Base-by-base conservation (phyloP, 2,888 invertebrate species). In the Phorcus lineatus region DNA sequence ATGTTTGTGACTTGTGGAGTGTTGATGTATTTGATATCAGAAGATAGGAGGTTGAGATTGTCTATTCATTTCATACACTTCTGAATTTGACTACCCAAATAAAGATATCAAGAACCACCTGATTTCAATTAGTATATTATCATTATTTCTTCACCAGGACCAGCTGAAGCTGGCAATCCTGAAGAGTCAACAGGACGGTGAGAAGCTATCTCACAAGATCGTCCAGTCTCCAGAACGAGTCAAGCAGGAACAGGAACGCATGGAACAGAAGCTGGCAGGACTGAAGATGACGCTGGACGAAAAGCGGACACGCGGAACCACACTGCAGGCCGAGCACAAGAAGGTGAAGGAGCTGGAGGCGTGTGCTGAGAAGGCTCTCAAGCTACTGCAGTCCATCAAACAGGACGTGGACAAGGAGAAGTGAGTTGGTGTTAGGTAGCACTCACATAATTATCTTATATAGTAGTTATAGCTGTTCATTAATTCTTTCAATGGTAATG, bases 201-300 rank as follows among this genome's bases (percentile, higher is more conserved):
- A 90, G n/a, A 87, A 85, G 55, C 70, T 91, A 19, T 87, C 89
- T 2, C 82, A 80, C 77, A 89, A 90, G 78, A 91, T 91, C 74
- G 90, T 91, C 0, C 90, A 90, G 80, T 91, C 90, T 4, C 91
- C 91, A 0, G 88, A 90, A 54, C 86, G 88, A 36, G 87, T 91
- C 22, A 86, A 85, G 75, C 86, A 87, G 52, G 89, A 89, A 54
- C 85, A 87, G 77, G 88, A 87, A 1, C 84, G 86, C 6, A 84
- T 88, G 80, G 82, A 86, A 47, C 82, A 86, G 22, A 85, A 86
- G 57, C 78, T 90, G n/a, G 62, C 70, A 16, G 47, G 77, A 4
- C 83, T 89, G 36, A 87, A 85, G 22, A 75, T 81, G 7, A 81
- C 79, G 17, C 81, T 86, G 77, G 85, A 86, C 28, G 82, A 86